phyloP scores from a whole-genome alignment of 2,113 vertebrate genomes.

The Cyphotilapia sp. region DNA sequence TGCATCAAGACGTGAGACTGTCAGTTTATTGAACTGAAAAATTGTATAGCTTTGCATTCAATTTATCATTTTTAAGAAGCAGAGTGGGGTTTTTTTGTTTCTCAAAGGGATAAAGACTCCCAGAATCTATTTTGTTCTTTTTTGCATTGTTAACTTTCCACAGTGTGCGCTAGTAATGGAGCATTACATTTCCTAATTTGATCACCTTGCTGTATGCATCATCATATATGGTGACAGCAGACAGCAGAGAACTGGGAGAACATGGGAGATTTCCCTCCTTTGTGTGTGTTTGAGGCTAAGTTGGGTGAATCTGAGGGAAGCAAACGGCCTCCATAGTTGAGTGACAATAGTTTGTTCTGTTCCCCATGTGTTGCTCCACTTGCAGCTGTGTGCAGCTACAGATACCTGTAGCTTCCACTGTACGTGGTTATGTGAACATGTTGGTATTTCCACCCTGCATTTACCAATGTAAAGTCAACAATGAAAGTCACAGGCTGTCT shows the following conservation, averaged over 20 bases:
- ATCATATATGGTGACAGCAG: neutral
- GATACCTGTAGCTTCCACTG: neutral
- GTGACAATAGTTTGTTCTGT: conserved; percentile 29
- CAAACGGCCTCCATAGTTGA: conserved; percentile 5
- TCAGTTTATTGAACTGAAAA: neutral
- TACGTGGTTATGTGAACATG: neutral
- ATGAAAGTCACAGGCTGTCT: neutral
- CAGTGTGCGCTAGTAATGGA: neutral
- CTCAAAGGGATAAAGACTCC: rapidly evolving
- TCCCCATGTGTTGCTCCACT: neutral
- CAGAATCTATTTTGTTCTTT: neutral
- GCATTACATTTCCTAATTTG: neutral
- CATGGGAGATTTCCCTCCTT: neutral
- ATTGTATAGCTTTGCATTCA: neutral
- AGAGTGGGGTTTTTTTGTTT: rapidly evolving
- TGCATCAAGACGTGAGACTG: neutral
- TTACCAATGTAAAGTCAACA: conserved; percentile 30
- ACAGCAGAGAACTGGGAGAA: neutral
- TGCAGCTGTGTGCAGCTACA: neutral
- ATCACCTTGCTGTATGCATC: neutral
- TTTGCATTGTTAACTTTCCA: neutral
- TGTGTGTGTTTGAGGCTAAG: neutral
- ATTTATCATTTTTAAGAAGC: neutral
- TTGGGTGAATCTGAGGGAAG: neutral
- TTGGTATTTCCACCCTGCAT: neutral